Base-by-base conservation (phyloP, 2,113 vertebrate species). In the Cynoglossus semilaevis region DNA sequence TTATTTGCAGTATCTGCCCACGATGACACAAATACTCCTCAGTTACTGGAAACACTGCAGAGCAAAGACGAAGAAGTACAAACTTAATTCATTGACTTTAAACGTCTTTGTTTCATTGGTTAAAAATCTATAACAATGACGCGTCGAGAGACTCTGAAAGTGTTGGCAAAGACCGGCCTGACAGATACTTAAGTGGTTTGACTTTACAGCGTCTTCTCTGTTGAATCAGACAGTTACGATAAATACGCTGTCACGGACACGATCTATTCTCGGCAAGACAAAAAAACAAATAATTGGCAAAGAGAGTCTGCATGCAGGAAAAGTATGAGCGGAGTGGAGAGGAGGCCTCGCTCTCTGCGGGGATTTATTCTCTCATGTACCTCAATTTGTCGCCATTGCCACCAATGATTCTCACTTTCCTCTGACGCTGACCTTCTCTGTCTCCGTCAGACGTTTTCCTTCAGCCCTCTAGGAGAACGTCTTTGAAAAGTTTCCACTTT, bases 401-500 rank as follows among this genome's bases (percentile, higher is more conserved):
- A 18, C 16, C 13, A 1, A 47, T 14, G 43, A 57, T 49, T 63
- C 48, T 8, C 22, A 1, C 16, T 5, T 17, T 37, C 14, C 3
- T 11, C 9, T 18, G 22, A 3, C 37, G 29, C 4, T 18, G 49
- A 55, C 71, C 54, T 65, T 47, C 41, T 47, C 45, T 1, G 0
- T 44, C 37, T 35, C 22, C n/a, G 37, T 52, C 35, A 9, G 8
- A 56, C 3, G 58, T 16, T 40, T 12, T 11, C 38, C 11, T 5
- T n/a, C 53, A 0, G 15, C 35, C 44, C 17, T 43, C 60, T 5
- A 1, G 17, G 5, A 4, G n/a, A 44, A 36, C 37, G 52, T 57
- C 72, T 73, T 74, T 58, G 55, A 59, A 51, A 76, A 64, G 43
- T 67, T 38, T 1, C 53, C 51, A 12, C 13, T 36, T 40, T 61